Evolutionary conservation across 2,888 invertebrate species (phyloP).

Genomic region (Microplitis deprimator): DNA sequence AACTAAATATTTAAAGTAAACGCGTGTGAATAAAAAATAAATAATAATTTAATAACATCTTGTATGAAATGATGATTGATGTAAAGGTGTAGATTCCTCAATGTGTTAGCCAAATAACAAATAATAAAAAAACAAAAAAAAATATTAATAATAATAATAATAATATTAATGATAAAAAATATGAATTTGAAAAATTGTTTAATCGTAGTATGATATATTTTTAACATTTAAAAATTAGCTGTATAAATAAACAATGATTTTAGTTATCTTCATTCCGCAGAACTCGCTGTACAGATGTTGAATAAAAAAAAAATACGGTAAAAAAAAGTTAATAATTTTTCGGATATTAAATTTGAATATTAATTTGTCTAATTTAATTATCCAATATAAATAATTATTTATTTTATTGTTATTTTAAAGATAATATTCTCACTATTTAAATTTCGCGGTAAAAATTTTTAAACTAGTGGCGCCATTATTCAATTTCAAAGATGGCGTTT

Average conservation of each 20-base stretch:
- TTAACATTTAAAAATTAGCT: constrained; percentile 61
- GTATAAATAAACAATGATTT: constrained; percentile 58
- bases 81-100: constrained; percentile 35
- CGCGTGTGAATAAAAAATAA: constrained; percentile 14
- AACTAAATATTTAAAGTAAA: background rate
- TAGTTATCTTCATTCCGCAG: constrained; percentile 54
- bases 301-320: constrained; percentile 55
- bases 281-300: constrained; percentile 62
- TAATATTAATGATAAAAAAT: background rate
- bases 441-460: constrained; percentile 2
- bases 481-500: constrained; percentile 13
- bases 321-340: constrained; percentile 51
- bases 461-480: background rate
- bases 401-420: background rate
- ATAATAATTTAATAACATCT: constrained; percentile 12
- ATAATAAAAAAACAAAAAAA: constrained; percentile 26
- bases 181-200: constrained; percentile 50
- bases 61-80: constrained; percentile 20
- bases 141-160: background rate
- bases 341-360: constrained; percentile 28
- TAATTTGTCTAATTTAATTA: constrained; percentile 3
- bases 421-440: background rate
- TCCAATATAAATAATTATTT: background rate
- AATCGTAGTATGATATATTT: constrained; percentile 59
- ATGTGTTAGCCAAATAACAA: constrained; percentile 34